Base-by-base conservation (phyloP, 2,113 vertebrate genomes). In the Delphinapterus leucas region DNA sequence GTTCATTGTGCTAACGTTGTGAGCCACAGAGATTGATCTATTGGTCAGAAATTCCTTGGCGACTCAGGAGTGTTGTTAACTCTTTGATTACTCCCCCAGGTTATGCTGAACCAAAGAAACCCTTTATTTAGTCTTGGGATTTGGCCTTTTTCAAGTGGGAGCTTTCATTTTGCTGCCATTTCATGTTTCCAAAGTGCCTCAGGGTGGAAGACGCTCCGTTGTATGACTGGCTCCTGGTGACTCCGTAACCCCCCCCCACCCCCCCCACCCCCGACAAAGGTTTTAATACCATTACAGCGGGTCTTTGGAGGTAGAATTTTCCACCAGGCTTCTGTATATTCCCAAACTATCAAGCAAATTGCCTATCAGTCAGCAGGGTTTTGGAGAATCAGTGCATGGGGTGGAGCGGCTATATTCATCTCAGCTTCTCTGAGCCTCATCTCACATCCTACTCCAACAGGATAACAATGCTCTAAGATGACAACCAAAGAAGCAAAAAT, bases 131-230 rank as follows among this genome's bases (percentile, higher is more conserved):
- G 3, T 13, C 33, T 44, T 8, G 14, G 5, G 6, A n/a, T 49
- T 67, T 71, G 23, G 6, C 44, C 21, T 55, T 44, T 68, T 55
- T 20, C 15, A 9, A 6, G 17, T 41, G 8, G 55, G 11, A 12
- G 17, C 49, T 55, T 74, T 61, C 67, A 8, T 53, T 55, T 20
- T n/a, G 58, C 47, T 60, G 23, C 61, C 36, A 49, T 17, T 82
- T 18, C 3, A 0, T 0, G n/a, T 17, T 47, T 31, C 18, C 7
- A 8, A 20, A 12, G 8, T 6, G 38, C 17, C 3, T 79, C 13
- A 1, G 7, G 3, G 33, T n/a, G 18, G 20, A 20, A 70, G 49
- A 5, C 2, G 44, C 14, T 36, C 7, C 9, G 3, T 10, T 11
- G 11, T 7, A 25, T 13, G 5, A 47, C 8, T 38, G 65, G 41